phyloP scores from a whole-genome alignment of 2,113 vertebrate species.

The Neomonachus schauinslandi region DNA sequence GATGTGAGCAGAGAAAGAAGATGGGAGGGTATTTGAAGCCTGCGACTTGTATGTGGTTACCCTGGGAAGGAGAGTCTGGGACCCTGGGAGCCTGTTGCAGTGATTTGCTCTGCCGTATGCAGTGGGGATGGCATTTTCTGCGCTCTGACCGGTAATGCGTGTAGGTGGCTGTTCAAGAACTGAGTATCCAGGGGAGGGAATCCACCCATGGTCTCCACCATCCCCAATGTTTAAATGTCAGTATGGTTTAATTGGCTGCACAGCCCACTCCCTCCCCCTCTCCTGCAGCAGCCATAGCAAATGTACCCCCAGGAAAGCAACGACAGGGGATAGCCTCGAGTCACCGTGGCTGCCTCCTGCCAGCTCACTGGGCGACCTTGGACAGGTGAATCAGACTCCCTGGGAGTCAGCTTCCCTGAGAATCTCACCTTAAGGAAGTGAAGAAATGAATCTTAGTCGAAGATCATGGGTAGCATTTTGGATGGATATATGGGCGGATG shows the following conservation, averaged over 20 bases:
- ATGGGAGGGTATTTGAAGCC: neutral
- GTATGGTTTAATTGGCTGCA: slow-evolving; percentile 83
- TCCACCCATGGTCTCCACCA: slow-evolving; percentile 79
- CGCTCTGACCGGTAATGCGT: slow-evolving; percentile 66
- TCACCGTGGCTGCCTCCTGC: neutral
- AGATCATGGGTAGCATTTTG: neutral
- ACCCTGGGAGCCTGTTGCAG: neutral
- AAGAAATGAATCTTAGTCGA: neutral
- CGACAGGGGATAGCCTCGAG: neutral
- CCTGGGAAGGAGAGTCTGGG: slow-evolving; percentile 36
- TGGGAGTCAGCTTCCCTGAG: neutral
- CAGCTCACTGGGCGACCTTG: fast-evolving
- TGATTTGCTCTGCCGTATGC: slow-evolving; percentile 37
- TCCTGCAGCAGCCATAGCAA: slow-evolving; percentile 74
- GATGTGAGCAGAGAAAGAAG: fast-evolving
- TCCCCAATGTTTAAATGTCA: slow-evolving; percentile 84
- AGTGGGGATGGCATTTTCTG: slow-evolving; percentile 62
- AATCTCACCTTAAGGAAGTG: neutral
- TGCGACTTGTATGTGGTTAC: neutral
- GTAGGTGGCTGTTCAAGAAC: slow-evolving; percentile 78
- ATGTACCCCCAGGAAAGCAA: neutral
- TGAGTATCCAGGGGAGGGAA: slow-evolving; percentile 71
- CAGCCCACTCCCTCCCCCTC: neutral
- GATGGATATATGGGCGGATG: neutral
- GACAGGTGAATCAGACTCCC: slow-evolving; percentile 6